Conservation (phyloP, 37 sponge, comb jelly and placozoan species). For the Cladorhizidae sp. region DNA sequence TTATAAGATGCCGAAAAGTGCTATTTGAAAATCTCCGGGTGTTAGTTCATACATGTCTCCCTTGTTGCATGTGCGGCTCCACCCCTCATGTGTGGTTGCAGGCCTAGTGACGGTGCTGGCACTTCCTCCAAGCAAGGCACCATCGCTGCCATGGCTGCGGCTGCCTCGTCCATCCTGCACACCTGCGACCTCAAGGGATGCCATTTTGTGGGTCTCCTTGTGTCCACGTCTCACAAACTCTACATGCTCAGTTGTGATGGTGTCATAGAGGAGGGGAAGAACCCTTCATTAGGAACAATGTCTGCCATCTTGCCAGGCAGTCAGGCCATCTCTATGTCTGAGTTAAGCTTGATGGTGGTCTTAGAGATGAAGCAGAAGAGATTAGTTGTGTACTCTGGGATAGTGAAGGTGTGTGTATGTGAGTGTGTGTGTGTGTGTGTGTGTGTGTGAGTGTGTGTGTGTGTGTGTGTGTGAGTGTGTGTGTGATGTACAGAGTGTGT, state of each 20-base stretch:
- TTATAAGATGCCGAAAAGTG: too few relatives aligned
- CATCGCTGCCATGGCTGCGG: too few relatives aligned
- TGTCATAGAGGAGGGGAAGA: conserved; percentile 1
- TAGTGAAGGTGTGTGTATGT: conserved; percentile 16
- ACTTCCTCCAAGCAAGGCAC: too few relatives aligned
- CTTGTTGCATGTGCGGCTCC: too few relatives aligned
- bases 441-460: too few relatives aligned
- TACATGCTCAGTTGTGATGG: neutral
- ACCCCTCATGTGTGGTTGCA: too few relatives aligned
- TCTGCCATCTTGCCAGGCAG: conserved; percentile 8
- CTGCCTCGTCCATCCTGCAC: conserved; percentile 6
- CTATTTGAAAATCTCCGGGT: too few relatives aligned
- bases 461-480: neutral
- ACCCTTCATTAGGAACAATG: conserved; percentile 12
- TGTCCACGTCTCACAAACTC: conserved; percentile 9
- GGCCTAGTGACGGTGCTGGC: too few relatives aligned
- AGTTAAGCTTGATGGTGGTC: conserved; percentile 36
- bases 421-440: too few relatives aligned
- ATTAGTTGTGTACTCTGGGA: conserved; percentile 35
- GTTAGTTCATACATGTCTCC: too few relatives aligned
- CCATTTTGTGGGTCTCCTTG: conserved; percentile 7
- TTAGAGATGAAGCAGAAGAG: neutral
- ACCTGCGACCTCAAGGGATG: conserved; percentile 18
- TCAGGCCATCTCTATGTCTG: conserved; percentile 24
- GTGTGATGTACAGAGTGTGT: too few relatives aligned